Percentiles rank a stretch among this genome's conserved stretches.
Conservation (phyloP, 2,113 vertebrate genomes). For the Cheirogaleus medius region DNA sequence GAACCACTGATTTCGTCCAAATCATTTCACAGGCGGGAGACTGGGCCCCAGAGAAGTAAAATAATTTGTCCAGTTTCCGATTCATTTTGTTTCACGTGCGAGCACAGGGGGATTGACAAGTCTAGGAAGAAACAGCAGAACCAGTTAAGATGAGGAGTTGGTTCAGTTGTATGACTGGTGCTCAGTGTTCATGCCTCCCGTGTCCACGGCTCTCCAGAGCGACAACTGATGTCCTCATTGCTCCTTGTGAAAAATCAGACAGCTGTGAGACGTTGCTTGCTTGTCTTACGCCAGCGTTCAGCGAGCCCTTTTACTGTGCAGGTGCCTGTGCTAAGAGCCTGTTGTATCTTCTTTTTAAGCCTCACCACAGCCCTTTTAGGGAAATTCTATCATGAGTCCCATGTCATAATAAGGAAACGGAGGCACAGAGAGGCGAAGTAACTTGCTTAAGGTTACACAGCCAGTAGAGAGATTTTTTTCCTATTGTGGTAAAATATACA, state of each 20-base stretch:
- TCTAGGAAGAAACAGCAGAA: not conserved
- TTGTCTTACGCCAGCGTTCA: not conserved
- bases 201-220: fast-evolving
- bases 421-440: not conserved
- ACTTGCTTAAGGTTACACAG: not conserved
- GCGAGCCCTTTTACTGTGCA: not conserved
- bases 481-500: not conserved
- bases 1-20: not conserved
- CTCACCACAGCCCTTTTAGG: not conserved
- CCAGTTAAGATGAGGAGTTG: not conserved
- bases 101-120: not conserved
- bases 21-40: not conserved
- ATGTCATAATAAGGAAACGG: not conserved
- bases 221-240: fast-evolving
- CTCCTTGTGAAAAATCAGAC: not conserved
- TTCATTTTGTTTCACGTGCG: not conserved
- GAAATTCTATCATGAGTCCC: not conserved
- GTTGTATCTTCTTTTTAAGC: not conserved
- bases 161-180: not conserved
- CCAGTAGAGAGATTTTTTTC: not conserved
- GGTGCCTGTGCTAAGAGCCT: not conserved
- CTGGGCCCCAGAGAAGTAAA: not conserved
- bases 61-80: not conserved
- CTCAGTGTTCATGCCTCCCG: not conserved
- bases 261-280: not conserved